Base-by-base conservation (phyloP, 2,888 invertebrate species). In the Oscheius sp. region DNA sequence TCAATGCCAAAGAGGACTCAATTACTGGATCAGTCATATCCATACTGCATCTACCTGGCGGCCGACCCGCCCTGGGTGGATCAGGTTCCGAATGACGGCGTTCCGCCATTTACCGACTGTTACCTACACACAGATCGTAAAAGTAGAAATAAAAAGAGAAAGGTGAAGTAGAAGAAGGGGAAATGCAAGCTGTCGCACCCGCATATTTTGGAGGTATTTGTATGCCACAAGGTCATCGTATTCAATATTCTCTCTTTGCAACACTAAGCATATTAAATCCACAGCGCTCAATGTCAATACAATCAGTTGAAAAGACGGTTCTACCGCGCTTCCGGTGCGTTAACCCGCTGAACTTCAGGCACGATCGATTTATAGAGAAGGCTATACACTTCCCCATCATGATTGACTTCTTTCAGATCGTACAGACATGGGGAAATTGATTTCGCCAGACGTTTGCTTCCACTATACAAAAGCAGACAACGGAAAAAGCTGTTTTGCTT, bases 1-100 rank as follows among this genome's bases (percentile, higher is more conserved):
- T 74, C 7, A 86, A 73, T 13, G 86, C 86, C n/a, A 86, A 58
- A 56, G 79, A 81, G 16, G 84, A 80, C 55, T 86, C 86, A 66
- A 85, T 75, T 66, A 86, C 78, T n/a, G 82, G 80, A 64, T 86
- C 85, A 25, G 68, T 76, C 41, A 79, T 58, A 72, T 82, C 82
- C n/a, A 77, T 73, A 52, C 77, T 76, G 61, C 74, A 75, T 21
- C 79, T 59, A 35, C 74, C 72, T 63, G 46, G 71, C 56, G 59
- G 74, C 70, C 27, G 25, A 49, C 41, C 74, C 59, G 18, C 71
- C 74, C 23, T 75, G 56, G 71, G 52, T 18, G 61, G 59, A 58
- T 76, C 79, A 25, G 78, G 74, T 70, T 80, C 82, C 35, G 82
- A 79, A 69, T 76, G 75, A 45, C 80, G 78, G 69, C 82, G 77